Percentiles rank a stretch among this genome's conserved stretches.
phyloP scores from a whole-genome alignment of 2,888 invertebrate species.

The Drosophila birchii region DNA sequence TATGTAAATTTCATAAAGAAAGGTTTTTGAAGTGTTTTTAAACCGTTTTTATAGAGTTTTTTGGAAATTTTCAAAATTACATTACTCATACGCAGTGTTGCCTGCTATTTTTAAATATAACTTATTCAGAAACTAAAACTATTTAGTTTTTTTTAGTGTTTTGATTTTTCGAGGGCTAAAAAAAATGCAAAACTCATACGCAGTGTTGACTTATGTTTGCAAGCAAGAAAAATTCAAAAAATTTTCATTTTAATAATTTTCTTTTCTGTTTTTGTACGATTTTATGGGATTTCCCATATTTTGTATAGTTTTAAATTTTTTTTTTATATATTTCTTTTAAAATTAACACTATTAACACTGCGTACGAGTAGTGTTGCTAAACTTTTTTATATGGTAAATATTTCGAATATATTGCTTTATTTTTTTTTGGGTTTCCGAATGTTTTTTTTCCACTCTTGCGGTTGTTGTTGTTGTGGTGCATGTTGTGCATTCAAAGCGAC shows the following conservation, averaged over 20 bases:
- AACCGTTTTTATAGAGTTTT: neutral
- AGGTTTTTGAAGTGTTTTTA: neutral
- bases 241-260: neutral
- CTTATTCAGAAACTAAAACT: neutral
- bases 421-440: neutral
- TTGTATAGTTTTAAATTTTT: too few relatives aligned
- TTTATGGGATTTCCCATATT: neutral
- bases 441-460: constrained; percentile 4
- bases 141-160: neutral
- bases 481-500: constrained; percentile 32
- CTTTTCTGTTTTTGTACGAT: neutral
- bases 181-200: neutral
- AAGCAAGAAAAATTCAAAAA: neutral
- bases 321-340: too few relatives aligned
- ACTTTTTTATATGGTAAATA: constrained; percentile 1
- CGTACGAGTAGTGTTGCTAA: too few relatives aligned
- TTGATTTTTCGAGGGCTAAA: neutral
- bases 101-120: neutral
- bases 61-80: neutral
- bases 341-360: too few relatives aligned
- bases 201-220: neutral
- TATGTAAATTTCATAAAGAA: too few relatives aligned
- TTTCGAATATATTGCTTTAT: neutral
- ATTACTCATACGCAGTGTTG: constrained; percentile 19
- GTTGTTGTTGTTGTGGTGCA: constrained; percentile 1